Conservation (phyloP, 2,888 invertebrate genomes). For the Notodonta ziczac region DNA sequence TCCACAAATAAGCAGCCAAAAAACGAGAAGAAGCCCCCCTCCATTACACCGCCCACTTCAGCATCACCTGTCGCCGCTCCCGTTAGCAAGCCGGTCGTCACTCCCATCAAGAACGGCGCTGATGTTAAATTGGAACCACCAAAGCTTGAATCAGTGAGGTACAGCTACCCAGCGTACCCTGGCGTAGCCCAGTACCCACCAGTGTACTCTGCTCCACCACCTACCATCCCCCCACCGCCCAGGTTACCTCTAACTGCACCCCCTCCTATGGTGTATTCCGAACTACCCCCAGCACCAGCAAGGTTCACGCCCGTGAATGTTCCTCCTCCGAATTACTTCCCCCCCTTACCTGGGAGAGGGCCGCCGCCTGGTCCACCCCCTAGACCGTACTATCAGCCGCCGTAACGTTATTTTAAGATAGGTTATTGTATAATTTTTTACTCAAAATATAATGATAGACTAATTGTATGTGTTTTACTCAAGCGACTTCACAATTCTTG, state of each 20-base stretch:
- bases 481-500: too few relatives aligned
- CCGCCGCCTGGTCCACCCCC: slow-evolving; percentile 65
- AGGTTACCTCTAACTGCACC: slow-evolving; percentile 70
- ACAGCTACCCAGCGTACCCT: slow-evolving; percentile 61
- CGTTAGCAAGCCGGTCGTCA: slow-evolving; percentile 49
- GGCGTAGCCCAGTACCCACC: slow-evolving; percentile 72
- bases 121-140: slow-evolving; percentile 65
- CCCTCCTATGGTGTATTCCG: slow-evolving; percentile 66
- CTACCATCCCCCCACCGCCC: slow-evolving; percentile 54
- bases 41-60: slow-evolving; percentile 80
- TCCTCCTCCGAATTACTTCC: slow-evolving; percentile 73
- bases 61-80: slow-evolving; percentile 72
- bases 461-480: slow-evolving; percentile 40
- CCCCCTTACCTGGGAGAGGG: slow-evolving; percentile 54
- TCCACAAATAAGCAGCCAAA: slow-evolving; percentile 77
- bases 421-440: slow-evolving; percentile 68
- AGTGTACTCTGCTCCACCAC: slow-evolving; percentile 73
- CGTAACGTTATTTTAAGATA: slow-evolving; percentile 57
- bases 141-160: slow-evolving; percentile 64
- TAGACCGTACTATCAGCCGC: slow-evolving; percentile 75
- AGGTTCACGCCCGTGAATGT: slow-evolving; percentile 67
- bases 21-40: slow-evolving; percentile 82
- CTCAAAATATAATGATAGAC: slow-evolving; percentile 68
- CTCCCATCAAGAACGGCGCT: slow-evolving; percentile 75
- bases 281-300: slow-evolving; percentile 67